A percentile compares a stretch with the other conserved stretches of the same genome.
These are phyloP conservation scores for Corbicula japonica DNA, from an alignment of 2,888 invertebrate genomes.

Conservation along the genomic window DNA sequence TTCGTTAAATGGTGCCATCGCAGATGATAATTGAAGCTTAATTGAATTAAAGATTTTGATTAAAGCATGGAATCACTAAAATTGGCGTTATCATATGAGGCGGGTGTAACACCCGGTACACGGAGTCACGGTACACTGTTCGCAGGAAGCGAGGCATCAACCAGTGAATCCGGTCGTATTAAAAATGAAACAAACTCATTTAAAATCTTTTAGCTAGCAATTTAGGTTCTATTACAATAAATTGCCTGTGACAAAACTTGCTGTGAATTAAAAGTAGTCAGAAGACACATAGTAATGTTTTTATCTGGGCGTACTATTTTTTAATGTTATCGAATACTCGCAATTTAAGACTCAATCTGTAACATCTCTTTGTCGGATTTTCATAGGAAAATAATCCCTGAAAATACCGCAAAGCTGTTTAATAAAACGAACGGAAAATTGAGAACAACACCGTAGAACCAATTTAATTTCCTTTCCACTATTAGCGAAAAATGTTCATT, in stretches of 20 bases:
- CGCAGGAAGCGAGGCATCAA: conserved; percentile 29
- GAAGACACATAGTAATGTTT: too few species aligned
- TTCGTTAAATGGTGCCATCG: conserved; percentile 45
- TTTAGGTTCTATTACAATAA: conserved; percentile 19
- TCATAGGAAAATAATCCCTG: too few species aligned
- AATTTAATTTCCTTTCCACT: conserved; percentile 18
- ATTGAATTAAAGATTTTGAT: conserved; percentile 44
- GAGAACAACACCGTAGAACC: conserved; percentile 16
- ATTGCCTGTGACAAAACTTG: conserved; percentile 4
- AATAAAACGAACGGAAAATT: too few species aligned
- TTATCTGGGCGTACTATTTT: too few species aligned
- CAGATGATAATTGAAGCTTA: conserved; percentile 52
- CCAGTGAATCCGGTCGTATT: conserved; percentile 18
- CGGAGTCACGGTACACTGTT: conserved; percentile 34
- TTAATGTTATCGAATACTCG: too few species aligned
- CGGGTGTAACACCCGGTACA: conserved; percentile 29
- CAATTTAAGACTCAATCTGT: too few species aligned
- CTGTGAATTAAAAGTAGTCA: too few species aligned
- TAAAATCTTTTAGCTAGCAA: conserved; percentile 29
- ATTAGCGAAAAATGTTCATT: conserved; percentile 12
- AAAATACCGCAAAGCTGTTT: too few species aligned
- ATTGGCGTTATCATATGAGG: conserved; percentile 15
- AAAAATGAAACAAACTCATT: conserved; percentile 23
- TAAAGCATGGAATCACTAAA: conserved; percentile 32
- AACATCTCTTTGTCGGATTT: too few species aligned